Conservation (phyloP, 2,888 invertebrate genomes). For the Crocallis elinguaria region DNA sequence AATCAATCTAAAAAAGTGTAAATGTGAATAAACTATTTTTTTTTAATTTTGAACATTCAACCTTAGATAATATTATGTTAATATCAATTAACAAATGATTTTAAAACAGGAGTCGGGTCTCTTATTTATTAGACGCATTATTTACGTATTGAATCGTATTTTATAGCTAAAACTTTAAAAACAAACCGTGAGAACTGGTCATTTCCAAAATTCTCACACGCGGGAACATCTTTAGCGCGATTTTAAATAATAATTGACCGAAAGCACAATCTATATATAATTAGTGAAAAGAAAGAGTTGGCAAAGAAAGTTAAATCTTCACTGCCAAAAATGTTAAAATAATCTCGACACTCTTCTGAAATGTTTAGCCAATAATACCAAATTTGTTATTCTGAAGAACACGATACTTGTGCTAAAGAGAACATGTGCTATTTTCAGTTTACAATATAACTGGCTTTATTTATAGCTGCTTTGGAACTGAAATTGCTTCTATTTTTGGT, state of each 20-base stretch:
- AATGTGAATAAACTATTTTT: no score
- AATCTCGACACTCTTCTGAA: conserved; percentile 18
- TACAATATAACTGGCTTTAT: conserved; percentile 45
- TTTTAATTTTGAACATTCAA: no score
- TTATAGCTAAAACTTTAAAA: no score
- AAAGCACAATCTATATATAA: conserved; percentile 6
- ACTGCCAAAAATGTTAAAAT: conserved; percentile 21
- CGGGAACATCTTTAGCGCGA: background rate
- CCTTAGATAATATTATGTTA: no score
- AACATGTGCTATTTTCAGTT: conserved; percentile 49
- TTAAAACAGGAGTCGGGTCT: no score
- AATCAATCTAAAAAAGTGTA: no score
- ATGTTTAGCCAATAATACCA: conserved; percentile 1
- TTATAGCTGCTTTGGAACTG: conserved; percentile 45
- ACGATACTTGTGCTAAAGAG: conserved; percentile 33
- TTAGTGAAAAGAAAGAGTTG: conserved; percentile 5
- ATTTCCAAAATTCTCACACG: background rate
- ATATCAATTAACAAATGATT: no score
- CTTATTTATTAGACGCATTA: no score
- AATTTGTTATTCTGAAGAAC: conserved; percentile 4
- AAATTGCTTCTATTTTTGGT: conserved; percentile 57
- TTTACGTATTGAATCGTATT: no score
- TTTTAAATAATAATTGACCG: background rate
- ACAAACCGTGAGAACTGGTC: background rate
- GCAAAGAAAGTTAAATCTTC: conserved; percentile 14